Evolutionary conservation across 2,888 invertebrate genomes (phyloP), one percentile per base, ranked within the genome.

Genomic region (Drepanosiphum platanoidis): DNA sequence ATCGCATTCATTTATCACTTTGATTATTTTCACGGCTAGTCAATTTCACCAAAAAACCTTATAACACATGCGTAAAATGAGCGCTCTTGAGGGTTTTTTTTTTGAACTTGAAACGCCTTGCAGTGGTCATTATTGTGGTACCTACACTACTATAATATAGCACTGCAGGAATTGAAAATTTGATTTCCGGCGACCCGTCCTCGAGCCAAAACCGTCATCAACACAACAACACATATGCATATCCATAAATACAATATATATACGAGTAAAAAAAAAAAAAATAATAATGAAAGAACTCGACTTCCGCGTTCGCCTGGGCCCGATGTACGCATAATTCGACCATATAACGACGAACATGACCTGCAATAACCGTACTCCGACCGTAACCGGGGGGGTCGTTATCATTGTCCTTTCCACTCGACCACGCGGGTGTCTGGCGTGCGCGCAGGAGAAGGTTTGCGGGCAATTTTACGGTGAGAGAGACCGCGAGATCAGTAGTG

Each of bases 151-250:
- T 22, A 66, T 13, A 52, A 32, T 58, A 52, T 34, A 1, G 4
- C 30, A 30, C 7, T 18, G 15, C 13, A 39, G 15, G n/a, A 15
- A 32, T n/a, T n/a, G 46, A n/a, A 15, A 34, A 46, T 68, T 32
- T 8, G 27, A 80, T 52, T 68, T 52, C 68, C 66, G 66, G 30
- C 7, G 68, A 68, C 22, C 34, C 77, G 61, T 36, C 27, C 66
- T 61, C 39, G 77, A 64, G 64, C 78, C 78, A 78, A 78, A 64
- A 46, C 78, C 32, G 42, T 42, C 64, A 22, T 64, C 64, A 11
- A 9, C 77, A 52, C 18, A 18, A 52, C 4, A 39, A 15, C 46
- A 3, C 18, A 3, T 46, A 9, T 13, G 42, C 11, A 8, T 42
- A 42, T 42, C 9, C 1, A 13, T 42, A n/a, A n/a, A n/a, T 42